Base-by-base conservation (phyloP, 2,888 invertebrate species). In the Embidobia sp. region DNA sequence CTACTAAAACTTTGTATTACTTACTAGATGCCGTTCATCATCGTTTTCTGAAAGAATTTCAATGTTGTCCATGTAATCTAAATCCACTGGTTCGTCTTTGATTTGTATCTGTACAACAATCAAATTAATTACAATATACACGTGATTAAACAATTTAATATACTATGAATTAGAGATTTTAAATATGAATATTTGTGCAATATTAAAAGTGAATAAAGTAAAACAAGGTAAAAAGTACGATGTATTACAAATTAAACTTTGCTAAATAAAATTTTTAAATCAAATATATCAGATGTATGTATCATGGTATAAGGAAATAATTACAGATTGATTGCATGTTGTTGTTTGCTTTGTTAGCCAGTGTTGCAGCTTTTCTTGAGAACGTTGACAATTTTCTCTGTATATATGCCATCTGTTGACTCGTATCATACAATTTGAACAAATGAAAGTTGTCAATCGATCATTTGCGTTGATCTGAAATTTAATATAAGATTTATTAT, bases 341-440 rank as follows among this genome's bases (percentile, higher is more conserved):
- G 63, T 19, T 7, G 63, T 19, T 22, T 83, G 83, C 35, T 81
- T 84, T 19, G 80, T 69, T 82, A 91, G 86, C 91, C 93, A 92
- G 89, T 91, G 90, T 84, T 90, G 91, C 82, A 94, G 90, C 89
- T 93, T 94, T 85, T 91, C 91, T 90, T 94, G 94, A 80, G 94
- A 92, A 85, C 91, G 91, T 81, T 92, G 90, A 89, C 94, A 94
- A 15, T 91, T 90, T 86, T 91, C 90, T 88, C 93, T 94, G 90
- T 93, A 94, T 79, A 90, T 88, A 84, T 93, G 91, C 93, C 94
- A 94, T 86, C 91, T 92, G 85, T 93, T 93, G 81, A 94, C 91
- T 90, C 92, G 93, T 83, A 90, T 91, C 82, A 92, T 87, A 85
- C 94, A 94, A 83, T 91, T 90, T 81, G 90, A 90, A 88, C 94